Conservation (phyloP, 2,113 vertebrate species). For the Trichomycterus rosablanca region DNA sequence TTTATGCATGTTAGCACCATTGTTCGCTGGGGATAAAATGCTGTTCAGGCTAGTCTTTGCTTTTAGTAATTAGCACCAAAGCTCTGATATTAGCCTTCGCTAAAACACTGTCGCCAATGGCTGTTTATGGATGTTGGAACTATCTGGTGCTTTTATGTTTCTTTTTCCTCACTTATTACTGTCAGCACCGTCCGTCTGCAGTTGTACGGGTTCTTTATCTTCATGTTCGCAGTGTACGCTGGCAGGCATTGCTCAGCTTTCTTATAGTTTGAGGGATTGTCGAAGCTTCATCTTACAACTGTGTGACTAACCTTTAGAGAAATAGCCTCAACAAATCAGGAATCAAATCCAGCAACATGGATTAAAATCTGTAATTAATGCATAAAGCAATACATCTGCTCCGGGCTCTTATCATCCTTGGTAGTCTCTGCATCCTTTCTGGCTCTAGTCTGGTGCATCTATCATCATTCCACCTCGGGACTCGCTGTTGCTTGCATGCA, state of each 20-base stretch:
- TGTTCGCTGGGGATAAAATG: conserved; percentile 54
- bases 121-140: conserved; percentile 6
- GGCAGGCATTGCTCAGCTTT: not conserved
- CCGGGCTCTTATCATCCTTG: conserved; percentile 21
- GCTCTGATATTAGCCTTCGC: conserved; percentile 16
- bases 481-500: conserved; percentile 51
- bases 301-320: not conserved
- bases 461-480: conserved; percentile 41
- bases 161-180: conserved; percentile 2
- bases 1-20: conserved; percentile 64
- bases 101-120: conserved; percentile 14
- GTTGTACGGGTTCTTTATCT: not conserved
- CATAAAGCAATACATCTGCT: conserved; percentile 26
- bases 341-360: conserved; percentile 6
- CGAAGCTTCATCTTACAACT: not conserved
- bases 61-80: conserved; percentile 10
- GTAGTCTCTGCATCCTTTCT: conserved; percentile 22
- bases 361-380: conserved; percentile 22
- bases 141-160: conserved; percentile 8
- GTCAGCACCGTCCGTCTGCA: conserved; percentile 5
- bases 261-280: not conserved
- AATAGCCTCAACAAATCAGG: not conserved
- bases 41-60: conserved; percentile 7
- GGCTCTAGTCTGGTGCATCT: conserved; percentile 23
- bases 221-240: not conserved